Evolutionary conservation across 2,113 vertebrate species (phyloP).

Genomic region (Osmerus mordax): DNA sequence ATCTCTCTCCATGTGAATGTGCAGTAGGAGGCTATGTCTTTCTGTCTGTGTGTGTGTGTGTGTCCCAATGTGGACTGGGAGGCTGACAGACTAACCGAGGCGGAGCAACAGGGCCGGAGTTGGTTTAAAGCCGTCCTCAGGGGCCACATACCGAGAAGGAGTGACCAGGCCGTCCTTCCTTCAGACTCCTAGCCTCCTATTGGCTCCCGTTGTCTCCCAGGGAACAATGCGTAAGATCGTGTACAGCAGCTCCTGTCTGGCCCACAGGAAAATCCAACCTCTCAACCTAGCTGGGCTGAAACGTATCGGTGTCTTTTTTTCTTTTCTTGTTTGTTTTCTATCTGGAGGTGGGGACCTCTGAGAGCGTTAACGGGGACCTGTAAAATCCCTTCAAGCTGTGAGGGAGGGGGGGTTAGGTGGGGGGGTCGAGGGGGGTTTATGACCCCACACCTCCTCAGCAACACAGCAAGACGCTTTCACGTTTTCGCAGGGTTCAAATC

Average conservation of each 20-base stretch:
- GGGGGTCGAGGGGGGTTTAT: neutral
- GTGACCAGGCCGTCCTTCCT: conserved; percentile 49
- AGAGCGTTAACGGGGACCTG: conserved; percentile 9
- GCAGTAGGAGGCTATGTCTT: conserved; percentile 8
- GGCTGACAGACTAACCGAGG: conserved; percentile 45
- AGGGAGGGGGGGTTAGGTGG: neutral
- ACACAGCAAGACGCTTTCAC: conserved; percentile 16
- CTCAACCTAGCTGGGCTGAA: too few species aligned
- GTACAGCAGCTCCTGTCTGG: too few species aligned
- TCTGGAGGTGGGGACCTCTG: neutral
- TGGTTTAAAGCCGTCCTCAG: conserved; percentile 61
- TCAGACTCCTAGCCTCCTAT: neutral
- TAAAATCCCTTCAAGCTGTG: neutral
- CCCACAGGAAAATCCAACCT: too few species aligned
- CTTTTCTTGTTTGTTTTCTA: neutral
- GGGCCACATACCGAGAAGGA: conserved; percentile 66
- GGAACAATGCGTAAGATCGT: conserved; percentile 9
- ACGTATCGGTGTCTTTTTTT: neutral
- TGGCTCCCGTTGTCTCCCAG: conserved; percentile 18
- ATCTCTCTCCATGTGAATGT: conserved; percentile 9
- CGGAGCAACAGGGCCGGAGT: conserved; percentile 54
- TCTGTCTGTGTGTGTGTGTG: conserved; percentile 26
- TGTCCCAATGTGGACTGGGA: conserved; percentile 11
- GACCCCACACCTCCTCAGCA: conserved; percentile 14
- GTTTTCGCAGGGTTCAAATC: conserved; percentile 28